Percentiles rank a stretch among this genome's conserved stretches.
phyloP scores from a whole-genome alignment of 2,888 invertebrate genomes.

The Spatulosminthurus flaviceps region DNA sequence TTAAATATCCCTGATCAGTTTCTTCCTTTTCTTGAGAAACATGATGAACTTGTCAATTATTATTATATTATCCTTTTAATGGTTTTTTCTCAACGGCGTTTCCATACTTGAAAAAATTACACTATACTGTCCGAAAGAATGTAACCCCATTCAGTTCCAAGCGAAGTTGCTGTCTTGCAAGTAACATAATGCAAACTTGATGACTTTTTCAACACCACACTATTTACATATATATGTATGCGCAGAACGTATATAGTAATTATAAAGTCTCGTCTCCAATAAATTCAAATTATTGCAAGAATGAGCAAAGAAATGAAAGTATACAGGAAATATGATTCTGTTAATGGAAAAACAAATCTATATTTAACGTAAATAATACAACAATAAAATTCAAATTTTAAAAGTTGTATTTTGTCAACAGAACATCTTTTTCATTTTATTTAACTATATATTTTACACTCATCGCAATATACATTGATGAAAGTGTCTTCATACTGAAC shows the following conservation, averaged over 20 bases:
- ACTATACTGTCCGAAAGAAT: too few relatives aligned
- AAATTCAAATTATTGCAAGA: background rate
- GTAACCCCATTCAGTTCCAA: too few relatives aligned
- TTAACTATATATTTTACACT: background rate
- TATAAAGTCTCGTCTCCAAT: background rate
- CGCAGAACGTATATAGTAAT: background rate
- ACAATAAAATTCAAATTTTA: slow-evolving; percentile 22
- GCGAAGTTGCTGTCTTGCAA: too few relatives aligned
- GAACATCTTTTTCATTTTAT: slow-evolving; percentile 6
- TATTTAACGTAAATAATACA: slow-evolving; percentile 11
- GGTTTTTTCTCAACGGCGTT: too few relatives aligned
- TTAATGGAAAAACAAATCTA: slow-evolving; percentile 3
- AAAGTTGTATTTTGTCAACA: background rate
- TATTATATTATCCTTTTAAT: too few relatives aligned
- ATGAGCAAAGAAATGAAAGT: background rate
- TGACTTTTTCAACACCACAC: background rate
- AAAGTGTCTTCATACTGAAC: background rate
- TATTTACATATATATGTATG: too few relatives aligned
- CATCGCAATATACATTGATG: background rate
- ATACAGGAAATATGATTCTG: background rate
- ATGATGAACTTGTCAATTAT: slow-evolving; percentile 14
- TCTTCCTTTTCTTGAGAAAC: background rate
- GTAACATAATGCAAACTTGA: too few relatives aligned
- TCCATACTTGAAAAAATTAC: too few relatives aligned
- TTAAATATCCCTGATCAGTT: too few relatives aligned